These are phyloP conservation scores for Apis dorsata DNA, from an alignment of 1,140 invertebrate genomes.

Conservation along the genomic window DNA sequence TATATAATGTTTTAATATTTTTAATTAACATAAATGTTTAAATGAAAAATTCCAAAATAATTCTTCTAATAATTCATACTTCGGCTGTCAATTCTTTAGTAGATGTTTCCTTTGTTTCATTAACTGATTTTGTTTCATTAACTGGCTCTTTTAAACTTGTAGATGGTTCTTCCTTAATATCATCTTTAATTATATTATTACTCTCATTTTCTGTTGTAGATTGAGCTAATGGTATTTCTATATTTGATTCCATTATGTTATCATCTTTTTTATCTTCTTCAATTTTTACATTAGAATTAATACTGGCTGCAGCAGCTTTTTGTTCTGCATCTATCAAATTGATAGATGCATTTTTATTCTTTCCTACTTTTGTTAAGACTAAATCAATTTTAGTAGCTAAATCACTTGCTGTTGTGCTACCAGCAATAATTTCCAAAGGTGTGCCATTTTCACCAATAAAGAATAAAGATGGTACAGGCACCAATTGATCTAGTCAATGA, in stretches of 20 bases:
- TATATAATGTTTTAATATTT: not conserved
- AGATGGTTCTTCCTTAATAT: conserved; percentile 83
- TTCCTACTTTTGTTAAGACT: conserved; percentile 75
- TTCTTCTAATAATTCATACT: conserved; percentile 18
- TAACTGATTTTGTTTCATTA: not conserved
- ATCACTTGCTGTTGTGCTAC: conserved; percentile 78
- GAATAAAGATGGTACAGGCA: conserved; percentile 91
- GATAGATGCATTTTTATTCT: conserved; percentile 62
- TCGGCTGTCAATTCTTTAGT: conserved; percentile 38
- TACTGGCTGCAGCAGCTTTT: conserved; percentile 19
- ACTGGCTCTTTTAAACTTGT: conserved; percentile 20
- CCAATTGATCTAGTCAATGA: conserved; percentile 85
- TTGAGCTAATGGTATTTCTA: conserved; percentile 75
- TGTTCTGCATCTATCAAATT: conserved; percentile 71
- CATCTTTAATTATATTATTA: conserved; percentile 85
- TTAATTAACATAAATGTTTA: not conserved
- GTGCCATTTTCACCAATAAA: conserved; percentile 90
- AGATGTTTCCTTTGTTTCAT: conserved; percentile 30
- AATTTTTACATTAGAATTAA: conserved; percentile 13
- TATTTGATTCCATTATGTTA: conserved; percentile 23
- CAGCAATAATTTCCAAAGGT: conserved; percentile 88
- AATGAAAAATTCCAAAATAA: not conserved
- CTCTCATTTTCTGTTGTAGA: conserved; percentile 91
- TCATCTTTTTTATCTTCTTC: conserved; percentile 24
- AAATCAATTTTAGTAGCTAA: conserved; percentile 81